Base-by-base conservation (phyloP, 2,797 vertebrate genomes). In the Pogoniulus pusillus region DNA sequence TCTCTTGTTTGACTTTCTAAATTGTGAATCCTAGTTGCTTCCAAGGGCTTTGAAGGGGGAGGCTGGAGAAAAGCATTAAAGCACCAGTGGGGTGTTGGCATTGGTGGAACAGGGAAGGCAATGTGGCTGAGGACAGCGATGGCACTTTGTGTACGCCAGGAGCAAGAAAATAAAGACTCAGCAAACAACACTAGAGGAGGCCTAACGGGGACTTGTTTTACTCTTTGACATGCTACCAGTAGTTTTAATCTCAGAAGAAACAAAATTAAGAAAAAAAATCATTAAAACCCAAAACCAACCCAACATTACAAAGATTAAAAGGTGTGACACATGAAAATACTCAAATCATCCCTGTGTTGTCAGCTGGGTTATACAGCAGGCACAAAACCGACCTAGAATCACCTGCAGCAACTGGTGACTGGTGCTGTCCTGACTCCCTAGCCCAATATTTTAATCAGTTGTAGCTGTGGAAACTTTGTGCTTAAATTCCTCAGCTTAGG, bases 401-500 rank as follows among this genome's bases (percentile, higher is more conserved):
- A 95, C 83, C 87, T 75, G 58, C 68, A 23, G 17, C 85, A 77
- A 77, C 81, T 16, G 77, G 55, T 2, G 10, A 60, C 39, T 30
- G 27, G 62, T 30, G 64, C 62, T 60, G 74, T 72, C 78, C 65
- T 94, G 26, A 19, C 29, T 70, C 83, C 85, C 71, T 77, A 90
- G 76, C 29, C 84, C 82, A 65, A 24, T 80, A 88, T 90, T 89
- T 92, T 90, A 92, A 51, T 76, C 91, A 95, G 83, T 76, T 12
- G 6, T 54, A 85, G 66, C 85, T 88, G 69, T 24, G 57, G 73
- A 85, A 96, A 85, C 77, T 89, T 94, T 96, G 95, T 97, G 96
- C 96, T 97, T 96, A 89, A 89, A 63, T 83, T 91, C 91, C 82
- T 95, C 35, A 83, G 80, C 34, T 93, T 89, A 71, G 88, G 85